These are phyloP conservation scores for Malurus cyaneus DNA, from an alignment of 2,113 vertebrate genomes.

Conservation along the genomic window DNA sequence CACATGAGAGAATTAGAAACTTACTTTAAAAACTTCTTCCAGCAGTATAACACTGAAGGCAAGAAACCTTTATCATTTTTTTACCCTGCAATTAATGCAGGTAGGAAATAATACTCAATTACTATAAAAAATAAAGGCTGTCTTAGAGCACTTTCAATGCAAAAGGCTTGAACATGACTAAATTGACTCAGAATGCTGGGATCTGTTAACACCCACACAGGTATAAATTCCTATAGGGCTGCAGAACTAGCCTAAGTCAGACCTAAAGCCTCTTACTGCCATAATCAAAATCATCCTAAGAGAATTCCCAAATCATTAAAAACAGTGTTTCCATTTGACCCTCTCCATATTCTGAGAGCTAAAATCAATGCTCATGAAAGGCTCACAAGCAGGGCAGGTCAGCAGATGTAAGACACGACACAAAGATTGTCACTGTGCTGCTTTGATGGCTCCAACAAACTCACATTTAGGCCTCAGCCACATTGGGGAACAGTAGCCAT, in stretches of 20 bases:
- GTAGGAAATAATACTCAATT: neutral
- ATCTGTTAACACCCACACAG: constrained; percentile 1
- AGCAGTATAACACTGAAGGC: neutral
- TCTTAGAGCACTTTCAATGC: neutral
- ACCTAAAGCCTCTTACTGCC: neutral
- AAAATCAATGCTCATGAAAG: neutral
- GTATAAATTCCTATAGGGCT: neutral
- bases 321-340: neutral
- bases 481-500: neutral
- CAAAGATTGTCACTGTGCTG: neutral
- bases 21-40: neutral
- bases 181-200: neutral
- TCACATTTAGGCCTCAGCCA: neutral
- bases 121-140: neutral
- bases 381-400: neutral
- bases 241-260: neutral
- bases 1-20: neutral
- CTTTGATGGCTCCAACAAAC: neutral
- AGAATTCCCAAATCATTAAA: neutral
- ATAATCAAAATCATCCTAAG: constrained; percentile 13
- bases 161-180: neutral
- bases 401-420: neutral
- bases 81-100: neutral
- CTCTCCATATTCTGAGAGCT: neutral
- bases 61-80: neutral